Evolutionary conservation across 30 jellyfish, hydroid and myxozoan genomes (phyloP), one percentile per base, ranked within the genome.

Genomic region (Rhopilema esculentum): DNA sequence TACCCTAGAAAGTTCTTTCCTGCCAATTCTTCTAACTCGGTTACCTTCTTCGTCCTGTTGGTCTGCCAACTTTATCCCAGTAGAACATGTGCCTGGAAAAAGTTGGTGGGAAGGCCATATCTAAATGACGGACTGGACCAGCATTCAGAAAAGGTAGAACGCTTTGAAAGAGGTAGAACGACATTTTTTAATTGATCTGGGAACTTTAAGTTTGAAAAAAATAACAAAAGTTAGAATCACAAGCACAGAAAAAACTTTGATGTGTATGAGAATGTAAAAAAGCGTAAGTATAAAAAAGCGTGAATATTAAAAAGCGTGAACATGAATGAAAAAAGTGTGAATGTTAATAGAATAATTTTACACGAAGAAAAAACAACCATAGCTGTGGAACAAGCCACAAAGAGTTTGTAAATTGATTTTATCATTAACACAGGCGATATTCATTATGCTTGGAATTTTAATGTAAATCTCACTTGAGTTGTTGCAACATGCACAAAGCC

Each of bases 41-140:
- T 69, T 69, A 9, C 80, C 53, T 69, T 69, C 80, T 72, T 72
- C 67, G 83, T 30, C 83, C 20, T 72, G 67, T 72, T 72, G 83
- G 83, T 72, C 83, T 17, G 66, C 66, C 83, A 72, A 25, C 66
- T 72, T 72, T 27, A 72, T 27, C 83, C 12, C 6, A 40, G 50
- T 21, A 72, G 83, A 72, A 27, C 28, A 63, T 63, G 83, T 21
- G 83, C 83, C 27, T 72, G 16, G 66, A 63, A 27, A 27, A 72
- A 30, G 57, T 72, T 72, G 66, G 83, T 66, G 83, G 83, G 83
- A 72, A 72, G 50, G 50, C 66, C 22, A 72, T 72, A 63, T 72
- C 83, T 21, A 72, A 72, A 72, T 72, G 83, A 25, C 83, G 66
- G 83, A 30, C 83, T 72, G 83, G 83, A 72, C 83, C 66, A 72